These are phyloP conservation scores for Orthosia gothica DNA, from an alignment of 2,888 invertebrate species.

Conservation along the genomic window DNA sequence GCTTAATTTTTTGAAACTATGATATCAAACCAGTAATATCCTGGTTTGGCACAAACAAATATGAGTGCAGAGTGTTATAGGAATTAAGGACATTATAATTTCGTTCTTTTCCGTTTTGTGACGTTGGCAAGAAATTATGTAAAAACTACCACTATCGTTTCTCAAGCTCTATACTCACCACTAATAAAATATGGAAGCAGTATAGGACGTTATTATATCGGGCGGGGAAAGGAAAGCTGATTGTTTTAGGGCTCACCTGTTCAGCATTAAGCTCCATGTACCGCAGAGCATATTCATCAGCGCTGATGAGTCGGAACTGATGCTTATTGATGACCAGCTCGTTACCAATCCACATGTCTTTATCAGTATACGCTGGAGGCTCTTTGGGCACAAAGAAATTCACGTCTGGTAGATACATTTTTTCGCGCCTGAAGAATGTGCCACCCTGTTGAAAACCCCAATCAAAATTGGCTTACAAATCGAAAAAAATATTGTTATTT, in stretches of 20 bases:
- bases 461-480: not conserved
- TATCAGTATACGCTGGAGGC: conserved; percentile 94
- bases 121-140: no score
- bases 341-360: conserved; percentile 97
- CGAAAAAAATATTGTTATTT: not conserved
- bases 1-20: no score
- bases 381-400: conserved; percentile 94
- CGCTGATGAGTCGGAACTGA: conserved; percentile 94
- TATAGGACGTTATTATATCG: not conserved
- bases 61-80: not conserved
- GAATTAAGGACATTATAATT: not conserved
- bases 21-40: no score
- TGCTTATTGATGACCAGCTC: conserved; percentile 95
- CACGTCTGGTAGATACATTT: conserved; percentile 94
- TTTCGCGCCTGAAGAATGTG: conserved; percentile 93
- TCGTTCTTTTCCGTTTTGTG: not conserved
- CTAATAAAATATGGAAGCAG: not conserved
- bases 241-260: conserved; percentile 90
- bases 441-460: conserved; percentile 85
- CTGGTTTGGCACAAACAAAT: no score
- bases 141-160: no score
- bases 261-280: conserved; percentile 96
- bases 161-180: not conserved
- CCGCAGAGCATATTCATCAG: conserved; percentile 96
- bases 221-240: not conserved